A percentile compares a stretch with the other conserved stretches of the same genome.
phyloP scores from a whole-genome alignment of 2,113 vertebrate genomes.

The Bos taurus region ARS-UCD2.0 NC_037351.1:9906501-9907000 shows the following conservation, averaged over 20 bases:
- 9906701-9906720: not conserved
- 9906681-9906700: not conserved
- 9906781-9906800: not conserved
- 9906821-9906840: not conserved
- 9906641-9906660: not conserved
- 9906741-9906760: not conserved
- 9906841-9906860: not conserved
- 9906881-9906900: not conserved
- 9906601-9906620: not conserved
- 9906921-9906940: not conserved
- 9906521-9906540: not conserved
- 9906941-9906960: not conserved
- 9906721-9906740: not conserved
- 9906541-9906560: not conserved
- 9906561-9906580: not conserved
- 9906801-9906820: not conserved
- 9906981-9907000: not conserved
- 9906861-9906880: not conserved
- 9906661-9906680: not conserved
- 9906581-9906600: not conserved
- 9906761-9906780: not conserved
- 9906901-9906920: not conserved
- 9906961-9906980: not conserved
- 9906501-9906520: not conserved
- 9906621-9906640: not conserved